phyloP scores from a whole-genome alignment of 1,140 invertebrate species.

The Pseudomyrmex sp. region DNA sequence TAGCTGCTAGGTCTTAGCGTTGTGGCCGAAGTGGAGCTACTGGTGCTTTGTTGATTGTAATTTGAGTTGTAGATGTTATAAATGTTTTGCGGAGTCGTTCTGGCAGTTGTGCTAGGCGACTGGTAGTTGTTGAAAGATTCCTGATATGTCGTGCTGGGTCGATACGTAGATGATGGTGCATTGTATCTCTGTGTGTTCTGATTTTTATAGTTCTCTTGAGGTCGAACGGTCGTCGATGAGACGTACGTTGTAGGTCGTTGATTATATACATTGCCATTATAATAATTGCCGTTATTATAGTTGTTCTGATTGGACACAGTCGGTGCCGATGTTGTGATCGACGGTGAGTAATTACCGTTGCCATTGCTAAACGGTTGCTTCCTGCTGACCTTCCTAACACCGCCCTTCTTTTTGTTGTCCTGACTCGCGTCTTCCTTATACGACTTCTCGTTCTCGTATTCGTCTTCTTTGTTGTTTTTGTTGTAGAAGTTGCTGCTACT shows the following conservation, averaged over 20 bases:
- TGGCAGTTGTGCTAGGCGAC: slow-evolving; percentile 77
- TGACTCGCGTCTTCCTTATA: slow-evolving; percentile 79
- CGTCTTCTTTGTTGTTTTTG: slow-evolving; percentile 86
- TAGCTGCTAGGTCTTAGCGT: slow-evolving; percentile 69
- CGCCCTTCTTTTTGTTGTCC: slow-evolving; percentile 81
- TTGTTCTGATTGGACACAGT: slow-evolving; percentile 71
- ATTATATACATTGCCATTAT: slow-evolving; percentile 69
- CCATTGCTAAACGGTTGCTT: slow-evolving; percentile 76
- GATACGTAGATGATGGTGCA: slow-evolving; percentile 72
- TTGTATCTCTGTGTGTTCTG: slow-evolving; percentile 71
- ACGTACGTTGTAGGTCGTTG: slow-evolving; percentile 67
- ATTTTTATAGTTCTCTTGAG: slow-evolving; percentile 76
- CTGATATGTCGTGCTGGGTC: slow-evolving; percentile 77
- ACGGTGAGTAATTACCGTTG: slow-evolving; percentile 70
- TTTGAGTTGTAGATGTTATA: slow-evolving; percentile 64
- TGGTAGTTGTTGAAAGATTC: slow-evolving; percentile 77
- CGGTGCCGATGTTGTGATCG: slow-evolving; percentile 69
- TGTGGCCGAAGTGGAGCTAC: slow-evolving; percentile 61
- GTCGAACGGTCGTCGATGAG: slow-evolving; percentile 69
- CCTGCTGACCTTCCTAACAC: slow-evolving; percentile 80
- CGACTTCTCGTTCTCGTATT: slow-evolving; percentile 86
- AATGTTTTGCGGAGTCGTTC: slow-evolving; percentile 67
- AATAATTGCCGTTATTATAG: slow-evolving; percentile 67
- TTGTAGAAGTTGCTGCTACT: slow-evolving; percentile 90
- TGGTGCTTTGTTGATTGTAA: slow-evolving; percentile 73